Percentiles rank a stretch among this genome's conserved stretches.
Evolutionary conservation across 2,797 vertebrate genomes (phyloP).

Genomic region (Pangasius mekongensis): DNA sequence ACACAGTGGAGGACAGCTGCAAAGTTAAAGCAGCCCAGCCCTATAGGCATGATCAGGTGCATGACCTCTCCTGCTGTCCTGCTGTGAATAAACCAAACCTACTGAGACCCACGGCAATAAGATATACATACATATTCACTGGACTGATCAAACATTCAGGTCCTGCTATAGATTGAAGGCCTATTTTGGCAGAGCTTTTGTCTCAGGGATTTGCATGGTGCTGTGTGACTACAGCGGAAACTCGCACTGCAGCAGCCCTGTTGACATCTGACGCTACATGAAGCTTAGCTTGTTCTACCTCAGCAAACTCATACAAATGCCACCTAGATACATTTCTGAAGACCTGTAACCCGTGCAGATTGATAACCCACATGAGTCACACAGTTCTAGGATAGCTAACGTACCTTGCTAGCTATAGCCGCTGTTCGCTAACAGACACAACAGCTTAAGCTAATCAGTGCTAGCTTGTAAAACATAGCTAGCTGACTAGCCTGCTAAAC

Average conservation of each 20-base stretch:
- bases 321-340: too few species aligned
- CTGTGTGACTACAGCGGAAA: background rate
- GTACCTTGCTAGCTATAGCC: background rate
- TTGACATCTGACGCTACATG: background rate
- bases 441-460: constrained; percentile 23
- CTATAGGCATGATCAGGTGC: background rate
- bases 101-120: background rate
- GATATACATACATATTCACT: background rate
- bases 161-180: background rate
- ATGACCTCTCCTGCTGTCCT: background rate
- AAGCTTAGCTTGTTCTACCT: background rate
- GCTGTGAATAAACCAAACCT: background rate
- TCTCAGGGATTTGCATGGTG: background rate
- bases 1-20: background rate
- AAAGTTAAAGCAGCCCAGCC: constrained; percentile 4
- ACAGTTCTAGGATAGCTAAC: background rate
- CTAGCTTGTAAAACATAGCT: constrained; percentile 13
- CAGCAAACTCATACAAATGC: background rate
- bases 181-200: background rate
- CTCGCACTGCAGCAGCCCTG: constrained; percentile 11
- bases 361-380: background rate
- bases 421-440: constrained; percentile 23
- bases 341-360: background rate
- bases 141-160: background rate
- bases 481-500: constrained; percentile 23